Conservation (phyloP, 2,113 vertebrate species). For the Arizona elegans region DNA sequence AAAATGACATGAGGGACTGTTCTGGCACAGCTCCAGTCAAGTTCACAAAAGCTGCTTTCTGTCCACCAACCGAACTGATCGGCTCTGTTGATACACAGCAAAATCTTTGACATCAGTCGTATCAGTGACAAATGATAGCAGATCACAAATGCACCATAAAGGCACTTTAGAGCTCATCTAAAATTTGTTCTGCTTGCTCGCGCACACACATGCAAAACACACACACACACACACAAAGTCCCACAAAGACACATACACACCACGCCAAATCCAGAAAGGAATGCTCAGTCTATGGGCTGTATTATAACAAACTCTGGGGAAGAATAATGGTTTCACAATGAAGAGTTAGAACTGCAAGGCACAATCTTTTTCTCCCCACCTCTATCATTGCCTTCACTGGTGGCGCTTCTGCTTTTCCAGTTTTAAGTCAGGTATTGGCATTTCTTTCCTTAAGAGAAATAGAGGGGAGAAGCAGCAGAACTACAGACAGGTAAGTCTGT, state of each 20-base stretch:
- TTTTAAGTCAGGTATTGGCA: not conserved
- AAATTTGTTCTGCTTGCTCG: not conserved
- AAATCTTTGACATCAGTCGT: not conserved
- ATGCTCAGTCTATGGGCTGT: not conserved
- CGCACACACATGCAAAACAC: not conserved
- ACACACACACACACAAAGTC: not conserved
- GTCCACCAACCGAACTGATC: not conserved
- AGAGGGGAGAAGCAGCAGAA: no score
- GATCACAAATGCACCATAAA: not conserved
- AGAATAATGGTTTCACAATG: not conserved
- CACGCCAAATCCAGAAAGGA: not conserved
- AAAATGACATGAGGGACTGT: not conserved
- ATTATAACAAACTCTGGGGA: not conserved
- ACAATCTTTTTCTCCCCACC: not conserved
- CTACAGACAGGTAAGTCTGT: not conserved
- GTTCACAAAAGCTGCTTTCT: constrained; percentile 5
- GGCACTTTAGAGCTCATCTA: constrained; percentile 9
- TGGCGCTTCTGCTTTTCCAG: not conserved
- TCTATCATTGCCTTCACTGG: not conserved
- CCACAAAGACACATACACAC: not conserved
- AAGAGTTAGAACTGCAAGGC: not conserved
- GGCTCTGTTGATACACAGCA: constrained; percentile 3
- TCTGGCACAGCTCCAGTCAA: not conserved
- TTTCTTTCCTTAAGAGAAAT: not conserved
- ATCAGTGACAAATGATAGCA: constrained; percentile 5